Conservation (phyloP, 2,113 vertebrate genomes). For the Glaucidium brasilianum region DNA sequence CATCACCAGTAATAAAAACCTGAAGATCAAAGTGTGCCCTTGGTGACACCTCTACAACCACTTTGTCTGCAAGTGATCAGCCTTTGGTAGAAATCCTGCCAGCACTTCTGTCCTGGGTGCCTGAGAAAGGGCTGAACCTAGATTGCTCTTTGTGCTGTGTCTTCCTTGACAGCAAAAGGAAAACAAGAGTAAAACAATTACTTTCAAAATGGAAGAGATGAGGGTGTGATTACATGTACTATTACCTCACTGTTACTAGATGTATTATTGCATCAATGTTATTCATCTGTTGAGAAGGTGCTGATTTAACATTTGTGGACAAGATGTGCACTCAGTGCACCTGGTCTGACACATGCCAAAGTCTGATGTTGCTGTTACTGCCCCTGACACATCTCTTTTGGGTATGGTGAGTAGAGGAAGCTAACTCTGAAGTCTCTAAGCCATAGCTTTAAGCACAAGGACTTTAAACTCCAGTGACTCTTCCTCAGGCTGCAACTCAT, state of each 20-base stretch:
- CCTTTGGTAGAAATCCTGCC: not conserved
- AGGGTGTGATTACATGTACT: not conserved
- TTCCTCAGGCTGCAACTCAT: not conserved
- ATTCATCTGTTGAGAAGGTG: not conserved
- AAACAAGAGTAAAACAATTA: not conserved
- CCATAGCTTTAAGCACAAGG: not conserved
- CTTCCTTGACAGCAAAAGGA: not conserved
- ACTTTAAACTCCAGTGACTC: not conserved
- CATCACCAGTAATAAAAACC: not conserved
- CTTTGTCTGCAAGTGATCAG: not conserved
- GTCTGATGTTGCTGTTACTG: not conserved
- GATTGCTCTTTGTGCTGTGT: not conserved
- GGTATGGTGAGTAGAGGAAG: not conserved
- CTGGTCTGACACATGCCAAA: not conserved
- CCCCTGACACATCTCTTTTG: not conserved
- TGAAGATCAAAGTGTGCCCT: not conserved
- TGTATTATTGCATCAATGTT: not conserved
- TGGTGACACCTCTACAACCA: not conserved
- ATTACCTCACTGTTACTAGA: not conserved
- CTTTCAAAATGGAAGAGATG: not conserved
- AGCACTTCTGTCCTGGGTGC: not conserved
- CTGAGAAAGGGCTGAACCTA: not conserved
- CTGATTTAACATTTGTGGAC: not conserved
- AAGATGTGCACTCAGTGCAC: not conserved
- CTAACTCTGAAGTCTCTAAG: not conserved